Percentiles rank a stretch among this genome's conserved stretches.
phyloP scores from a whole-genome alignment of 2,888 invertebrate species.

The Tipula helvola region DNA sequence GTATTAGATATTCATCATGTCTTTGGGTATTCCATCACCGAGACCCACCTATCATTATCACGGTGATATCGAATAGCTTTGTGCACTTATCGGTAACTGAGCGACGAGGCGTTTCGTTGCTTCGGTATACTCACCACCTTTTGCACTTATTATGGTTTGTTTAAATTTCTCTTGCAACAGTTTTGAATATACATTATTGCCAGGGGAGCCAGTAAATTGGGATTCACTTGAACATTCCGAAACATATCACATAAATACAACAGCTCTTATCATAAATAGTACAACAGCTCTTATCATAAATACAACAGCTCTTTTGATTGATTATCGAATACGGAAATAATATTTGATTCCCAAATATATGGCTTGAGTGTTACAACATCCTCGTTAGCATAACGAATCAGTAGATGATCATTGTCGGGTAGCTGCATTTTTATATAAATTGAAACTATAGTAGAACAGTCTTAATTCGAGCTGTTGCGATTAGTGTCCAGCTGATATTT shows the following conservation, averaged over 20 bases:
- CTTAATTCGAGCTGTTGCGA: constrained; percentile 35
- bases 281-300: constrained; percentile 36
- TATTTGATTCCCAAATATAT: constrained; percentile 73
- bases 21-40: constrained; percentile 90
- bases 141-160: constrained; percentile 78
- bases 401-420: constrained; percentile 74
- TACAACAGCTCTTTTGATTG: constrained; percentile 54
- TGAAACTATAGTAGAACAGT: constrained; percentile 80
- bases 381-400: constrained; percentile 87
- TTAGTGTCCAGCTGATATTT: constrained; percentile 12
- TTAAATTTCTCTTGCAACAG: constrained; percentile 57
- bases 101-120: constrained; percentile 80
- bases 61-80: constrained; percentile 86
- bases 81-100: constrained; percentile 87
- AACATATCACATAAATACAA: constrained; percentile 82
- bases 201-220: constrained; percentile 81
- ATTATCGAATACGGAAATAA: constrained; percentile 80
- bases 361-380: constrained; percentile 78
- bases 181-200: constrained; percentile 76
- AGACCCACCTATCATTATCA: constrained; percentile 96
- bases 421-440: constrained; percentile 79
- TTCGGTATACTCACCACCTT: constrained; percentile 79
- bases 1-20: constrained; percentile 81
- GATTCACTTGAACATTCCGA: constrained; percentile 74
- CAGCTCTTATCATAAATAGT: no score